Evolutionary conservation across 2,888 invertebrate genomes (phyloP).

Genomic region (Aspidiotus rigidus): DNA sequence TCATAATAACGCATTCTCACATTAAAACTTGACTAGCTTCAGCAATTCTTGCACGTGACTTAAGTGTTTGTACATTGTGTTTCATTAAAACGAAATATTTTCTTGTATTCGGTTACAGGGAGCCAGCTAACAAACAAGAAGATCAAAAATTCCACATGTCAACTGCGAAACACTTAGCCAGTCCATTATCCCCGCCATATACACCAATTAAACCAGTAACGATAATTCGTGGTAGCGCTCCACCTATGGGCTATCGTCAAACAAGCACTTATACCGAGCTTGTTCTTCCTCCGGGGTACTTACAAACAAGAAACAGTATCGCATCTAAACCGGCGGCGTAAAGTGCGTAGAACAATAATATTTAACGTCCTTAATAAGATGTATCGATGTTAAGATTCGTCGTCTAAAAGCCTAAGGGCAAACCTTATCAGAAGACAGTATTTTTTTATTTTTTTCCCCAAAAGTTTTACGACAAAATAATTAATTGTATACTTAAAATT

Average conservation of each 20-base stretch:
- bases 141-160: conserved; percentile 18
- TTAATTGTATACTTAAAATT: too few relatives aligned
- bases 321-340: conserved; percentile 12
- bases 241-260: conserved; percentile 40
- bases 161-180: conserved; percentile 38
- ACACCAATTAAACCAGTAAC: conserved; percentile 40
- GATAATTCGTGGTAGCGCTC: conserved; percentile 41
- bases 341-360: background rate
- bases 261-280: conserved; percentile 40
- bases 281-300: conserved; percentile 40
- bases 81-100: too few relatives aligned
- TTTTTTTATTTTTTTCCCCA: too few relatives aligned
- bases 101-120: conserved; percentile 30
- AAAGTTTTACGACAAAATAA: too few relatives aligned
- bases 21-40: too few relatives aligned
- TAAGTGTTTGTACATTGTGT: too few relatives aligned
- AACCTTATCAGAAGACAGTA: too few relatives aligned
- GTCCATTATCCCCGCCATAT: conserved; percentile 39
- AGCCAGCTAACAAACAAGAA: conserved; percentile 33
- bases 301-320: conserved; percentile 36
- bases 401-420: too few relatives aligned
- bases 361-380: background rate
- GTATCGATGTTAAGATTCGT: background rate
- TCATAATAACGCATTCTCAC: too few relatives aligned
- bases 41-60: too few relatives aligned